These are phyloP conservation scores for Pachycephus smyrnensis DNA, from an alignment of 2,888 invertebrate species.

Conservation along the genomic window DNA sequence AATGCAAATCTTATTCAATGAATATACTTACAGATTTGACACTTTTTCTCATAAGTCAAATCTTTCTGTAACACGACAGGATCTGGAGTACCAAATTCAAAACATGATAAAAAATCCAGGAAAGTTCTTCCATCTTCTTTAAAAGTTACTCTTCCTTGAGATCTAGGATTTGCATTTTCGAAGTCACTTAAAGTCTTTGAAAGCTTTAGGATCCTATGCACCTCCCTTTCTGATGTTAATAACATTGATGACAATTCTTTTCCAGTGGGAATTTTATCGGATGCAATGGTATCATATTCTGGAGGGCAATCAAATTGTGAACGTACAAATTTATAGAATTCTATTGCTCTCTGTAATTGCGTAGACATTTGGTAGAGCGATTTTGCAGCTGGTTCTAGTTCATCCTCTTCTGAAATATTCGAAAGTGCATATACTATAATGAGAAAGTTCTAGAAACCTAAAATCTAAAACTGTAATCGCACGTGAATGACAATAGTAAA, in stretches of 20 bases:
- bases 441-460: neutral
- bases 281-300: conserved; percentile 51
- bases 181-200: conserved; percentile 47
- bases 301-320: conserved; percentile 51
- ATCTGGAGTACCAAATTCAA: conserved; percentile 54
- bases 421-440: neutral
- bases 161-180: conserved; percentile 35
- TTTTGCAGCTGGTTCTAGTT: conserved; percentile 50
- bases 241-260: conserved; percentile 46
- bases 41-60: conserved; percentile 61
- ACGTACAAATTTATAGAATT: conserved; percentile 56
- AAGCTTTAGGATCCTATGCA: conserved; percentile 61
- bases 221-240: conserved; percentile 63
- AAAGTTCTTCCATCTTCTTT: conserved; percentile 58
- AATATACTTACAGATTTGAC: conserved; percentile 57
- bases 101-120: conserved; percentile 61
- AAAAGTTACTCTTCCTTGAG: conserved; percentile 57
- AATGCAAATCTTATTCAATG: neutral
- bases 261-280: conserved; percentile 38
- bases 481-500: neutral
- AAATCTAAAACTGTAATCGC: neutral
- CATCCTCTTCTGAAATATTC: conserved; percentile 45
- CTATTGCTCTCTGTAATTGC: conserved; percentile 50
- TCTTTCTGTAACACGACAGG: conserved; percentile 65
- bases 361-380: conserved; percentile 45